These are phyloP conservation scores for Halisarca cf. caerulea DNA, from an alignment of 37 sponge, comb jelly and placozoan species.

Conservation along the genomic window DNA sequence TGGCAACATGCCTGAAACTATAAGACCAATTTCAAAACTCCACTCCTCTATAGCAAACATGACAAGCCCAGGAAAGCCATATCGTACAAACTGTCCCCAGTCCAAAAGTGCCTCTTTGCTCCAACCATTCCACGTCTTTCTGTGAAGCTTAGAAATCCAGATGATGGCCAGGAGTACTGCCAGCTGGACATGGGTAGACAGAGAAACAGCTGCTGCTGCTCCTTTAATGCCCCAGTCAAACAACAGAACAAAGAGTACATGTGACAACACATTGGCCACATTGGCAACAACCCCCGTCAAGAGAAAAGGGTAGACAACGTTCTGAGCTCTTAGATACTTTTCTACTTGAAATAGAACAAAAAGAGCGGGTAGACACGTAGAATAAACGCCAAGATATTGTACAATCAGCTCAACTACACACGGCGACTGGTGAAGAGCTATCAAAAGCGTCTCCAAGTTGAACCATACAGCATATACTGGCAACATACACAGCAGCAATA, in stretches of 20 bases:
- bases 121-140: slow-evolving; percentile 32
- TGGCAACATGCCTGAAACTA: background rate
- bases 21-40: slow-evolving; percentile 38
- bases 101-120: background rate
- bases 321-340: slow-evolving; percentile 57
- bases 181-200: background rate
- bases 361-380: background rate
- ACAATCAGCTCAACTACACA: slow-evolving; percentile 43
- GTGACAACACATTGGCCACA: background rate
- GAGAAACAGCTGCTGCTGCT: slow-evolving; percentile 21
- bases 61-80: slow-evolving; percentile 33
- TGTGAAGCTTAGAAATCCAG: background rate
- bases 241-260: slow-evolving; percentile 16
- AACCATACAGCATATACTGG: slow-evolving; percentile 50
- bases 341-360: slow-evolving; percentile 31
- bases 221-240: slow-evolving; percentile 22
- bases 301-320: background rate
- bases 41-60: slow-evolving; percentile 38
- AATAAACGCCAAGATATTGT: slow-evolving; percentile 3
- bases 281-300: background rate
- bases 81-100: slow-evolving; percentile 21
- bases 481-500: slow-evolving; percentile 18
- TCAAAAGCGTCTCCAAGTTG: slow-evolving; percentile 57
- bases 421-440: slow-evolving; percentile 41
- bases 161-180: slow-evolving; percentile 4